Evolutionary conservation across 2,797 vertebrate genomes (phyloP).

Genomic region (Sebastes trivittatus): DNA sequence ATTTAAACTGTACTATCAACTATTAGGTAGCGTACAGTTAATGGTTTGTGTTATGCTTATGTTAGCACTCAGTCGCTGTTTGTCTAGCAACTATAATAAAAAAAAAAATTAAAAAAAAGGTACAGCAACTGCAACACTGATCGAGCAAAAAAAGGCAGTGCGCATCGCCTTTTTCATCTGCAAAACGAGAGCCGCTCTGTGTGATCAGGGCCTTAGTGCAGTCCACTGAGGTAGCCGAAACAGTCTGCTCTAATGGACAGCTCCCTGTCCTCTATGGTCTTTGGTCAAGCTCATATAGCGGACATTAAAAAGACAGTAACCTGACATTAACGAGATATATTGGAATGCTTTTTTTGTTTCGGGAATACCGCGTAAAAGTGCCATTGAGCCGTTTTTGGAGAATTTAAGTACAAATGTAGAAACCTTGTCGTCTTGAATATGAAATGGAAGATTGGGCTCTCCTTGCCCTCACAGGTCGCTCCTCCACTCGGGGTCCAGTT

Average conservation of each 20-base stretch:
- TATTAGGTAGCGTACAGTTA: no score
- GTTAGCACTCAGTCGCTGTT: no score
- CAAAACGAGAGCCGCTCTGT: no score
- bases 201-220: not conserved
- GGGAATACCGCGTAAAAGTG: not conserved
- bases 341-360: not conserved
- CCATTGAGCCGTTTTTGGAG: not conserved
- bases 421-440: accelerated
- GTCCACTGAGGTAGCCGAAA: not conserved
- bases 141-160: no score
- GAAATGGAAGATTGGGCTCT: not conserved
- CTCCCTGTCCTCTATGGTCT: not conserved
- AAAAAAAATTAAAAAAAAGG: no score
- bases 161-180: no score
- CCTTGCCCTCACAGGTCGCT: conserved; percentile 52
- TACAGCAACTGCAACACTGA: no score
- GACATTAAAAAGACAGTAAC: not conserved
- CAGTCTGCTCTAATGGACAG: not conserved
- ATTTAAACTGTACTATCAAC: no score
- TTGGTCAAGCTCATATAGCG: not conserved
- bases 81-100: no score
- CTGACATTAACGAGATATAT: not conserved
- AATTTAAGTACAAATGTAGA: not conserved
- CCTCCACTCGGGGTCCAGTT: conserved; percentile 67
- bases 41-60: no score